Conservation (phyloP, 2,113 vertebrate species). For the Daubentonia madagascariensis region DNA sequence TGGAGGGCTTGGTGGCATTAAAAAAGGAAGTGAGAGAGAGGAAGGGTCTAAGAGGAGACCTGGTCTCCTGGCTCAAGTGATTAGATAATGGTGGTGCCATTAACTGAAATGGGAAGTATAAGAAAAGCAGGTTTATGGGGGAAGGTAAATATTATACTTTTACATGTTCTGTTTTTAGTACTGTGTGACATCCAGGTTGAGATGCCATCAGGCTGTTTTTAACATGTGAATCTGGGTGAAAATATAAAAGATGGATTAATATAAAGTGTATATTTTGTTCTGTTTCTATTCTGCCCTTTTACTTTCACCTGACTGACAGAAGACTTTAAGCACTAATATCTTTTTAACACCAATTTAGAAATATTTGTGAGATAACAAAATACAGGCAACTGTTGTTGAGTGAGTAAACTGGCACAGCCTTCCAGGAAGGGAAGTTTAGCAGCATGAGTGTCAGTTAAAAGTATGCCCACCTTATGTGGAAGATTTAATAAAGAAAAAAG, state of each 20-base stretch:
- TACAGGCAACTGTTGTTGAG: neutral
- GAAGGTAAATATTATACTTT: neutral
- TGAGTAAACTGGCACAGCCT: neutral
- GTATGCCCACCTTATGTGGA: neutral
- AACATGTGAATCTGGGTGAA: neutral
- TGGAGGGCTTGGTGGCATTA: neutral
- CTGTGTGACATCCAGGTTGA: neutral
- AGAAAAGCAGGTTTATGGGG: neutral
- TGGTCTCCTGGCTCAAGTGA: neutral
- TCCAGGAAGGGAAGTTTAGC: neutral
- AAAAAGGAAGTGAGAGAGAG: neutral
- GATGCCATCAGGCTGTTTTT: neutral
- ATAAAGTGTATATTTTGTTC: slow-evolving; percentile 30
- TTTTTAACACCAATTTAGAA: slow-evolving; percentile 39
- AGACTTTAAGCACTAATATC: slow-evolving; percentile 32
- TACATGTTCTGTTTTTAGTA: neutral
- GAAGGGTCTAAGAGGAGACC: neutral
- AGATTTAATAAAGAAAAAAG: neutral
- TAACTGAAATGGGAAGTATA: neutral
- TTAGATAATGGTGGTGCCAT: neutral
- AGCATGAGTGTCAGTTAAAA: neutral
- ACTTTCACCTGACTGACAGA: neutral
- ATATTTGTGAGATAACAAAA: slow-evolving; percentile 22
- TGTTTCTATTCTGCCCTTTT: neutral
- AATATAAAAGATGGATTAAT: slow-evolving; percentile 42